Evolutionary conservation across 2,797 vertebrate genomes (phyloP).

Genomic region (Schizothorax lantsangensis): DNA sequence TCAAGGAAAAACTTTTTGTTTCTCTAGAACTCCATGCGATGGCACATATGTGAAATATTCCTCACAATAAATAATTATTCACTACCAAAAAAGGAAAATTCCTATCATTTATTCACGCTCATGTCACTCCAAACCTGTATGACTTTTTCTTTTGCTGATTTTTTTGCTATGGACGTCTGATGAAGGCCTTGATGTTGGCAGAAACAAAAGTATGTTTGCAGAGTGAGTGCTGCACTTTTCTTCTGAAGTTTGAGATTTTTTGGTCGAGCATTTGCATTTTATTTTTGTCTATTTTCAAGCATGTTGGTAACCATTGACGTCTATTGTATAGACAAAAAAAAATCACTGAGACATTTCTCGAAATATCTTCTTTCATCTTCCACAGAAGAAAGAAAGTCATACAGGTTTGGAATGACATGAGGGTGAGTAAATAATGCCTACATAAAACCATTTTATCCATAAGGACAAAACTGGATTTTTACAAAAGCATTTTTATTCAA

Average conservation of each 20-base stretch:
- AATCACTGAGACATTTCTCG: neutral
- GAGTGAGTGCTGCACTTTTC: neutral
- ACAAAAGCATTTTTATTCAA: neutral
- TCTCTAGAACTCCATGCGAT: neutral
- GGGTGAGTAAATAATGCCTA: neutral
- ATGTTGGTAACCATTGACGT: neutral
- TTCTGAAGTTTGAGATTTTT: neutral
- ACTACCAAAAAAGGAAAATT: neutral
- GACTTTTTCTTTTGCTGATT: neutral
- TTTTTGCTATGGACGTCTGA: neutral
- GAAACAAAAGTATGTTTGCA: neutral
- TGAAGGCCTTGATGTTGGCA: neutral
- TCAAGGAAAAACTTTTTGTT: neutral
- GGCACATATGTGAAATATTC: neutral
- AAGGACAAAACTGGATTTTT: neutral
- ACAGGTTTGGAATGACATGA: neutral
- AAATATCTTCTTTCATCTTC: neutral
- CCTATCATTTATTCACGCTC: neutral
- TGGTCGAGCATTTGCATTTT: no score
- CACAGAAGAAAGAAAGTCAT: neutral
- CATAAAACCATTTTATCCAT: neutral
- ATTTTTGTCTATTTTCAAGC: neutral
- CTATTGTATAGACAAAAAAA: neutral
- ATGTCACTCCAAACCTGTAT: neutral
- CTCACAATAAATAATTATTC: neutral